Evolutionary conservation across 2,797 vertebrate genomes (phyloP), one percentile per base, ranked within the genome.

Genomic region (Xenentodon cancila): DNA sequence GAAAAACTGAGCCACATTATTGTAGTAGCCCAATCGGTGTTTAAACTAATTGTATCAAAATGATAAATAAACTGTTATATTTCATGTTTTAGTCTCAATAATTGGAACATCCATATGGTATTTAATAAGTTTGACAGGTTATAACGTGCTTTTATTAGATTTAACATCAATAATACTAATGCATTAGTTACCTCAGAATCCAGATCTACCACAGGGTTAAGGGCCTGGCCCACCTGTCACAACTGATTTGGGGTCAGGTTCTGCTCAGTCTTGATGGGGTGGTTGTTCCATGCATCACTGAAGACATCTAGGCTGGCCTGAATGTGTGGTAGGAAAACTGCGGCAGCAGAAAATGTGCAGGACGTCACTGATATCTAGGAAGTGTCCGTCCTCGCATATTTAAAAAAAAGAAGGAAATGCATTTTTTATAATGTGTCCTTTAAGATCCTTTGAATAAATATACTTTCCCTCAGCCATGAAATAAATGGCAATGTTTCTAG

Each of bases 291-390:
- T 12, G n/a, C 30, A 0, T 53, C 51, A 19, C 27, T 34, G n/a
- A 53, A 53, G 51, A 34, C 51, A 53, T 53, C 51, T 7, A 53
- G 30, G 32, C 51, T 37, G 51, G 51, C 48, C 48, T 50, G 48
- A 8, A 50, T 50, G 48, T 12, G 22, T 7, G 22, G 48, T 17
- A 50, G 15, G 15, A 53, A 53, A 3, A 37, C 18, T 37, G 18
- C 37, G 51, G 51, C 32, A 37, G 13, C 30, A 53, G 18, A 53
- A 53, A 7, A 53, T 1, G 52, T 53, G 18, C 1, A 20, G n/a
- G 18, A 16, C 5, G 9, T 32, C n/a, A 8, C 43, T 44, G 43
- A 44, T 44, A 16, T 44, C n/a, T 5, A 44, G 43, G 6, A 44
- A 18, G 43, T 44, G 16, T 18, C n/a, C 5, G 17, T 44, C 17